Conservation (phyloP, 2,888 invertebrate genomes). For the Lasioglossum pauxillum region DNA sequence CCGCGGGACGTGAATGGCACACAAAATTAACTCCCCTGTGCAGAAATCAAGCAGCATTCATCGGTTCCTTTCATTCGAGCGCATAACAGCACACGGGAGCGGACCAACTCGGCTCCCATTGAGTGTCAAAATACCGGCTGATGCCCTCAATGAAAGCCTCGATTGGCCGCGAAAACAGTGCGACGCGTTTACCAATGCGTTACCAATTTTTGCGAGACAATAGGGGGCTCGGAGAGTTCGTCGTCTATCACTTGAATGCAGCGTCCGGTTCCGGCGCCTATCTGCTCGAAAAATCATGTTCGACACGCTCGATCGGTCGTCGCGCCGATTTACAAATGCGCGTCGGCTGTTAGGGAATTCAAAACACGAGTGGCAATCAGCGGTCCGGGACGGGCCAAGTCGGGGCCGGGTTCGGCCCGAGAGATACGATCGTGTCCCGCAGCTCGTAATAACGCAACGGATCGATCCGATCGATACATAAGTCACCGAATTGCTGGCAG, state of each 20-base stretch:
- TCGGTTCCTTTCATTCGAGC: background rate
- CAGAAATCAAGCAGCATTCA: conserved; percentile 1
- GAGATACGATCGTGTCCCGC: background rate
- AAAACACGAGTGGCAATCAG: conserved; percentile 6
- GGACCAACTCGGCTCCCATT: background rate
- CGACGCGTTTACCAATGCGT: background rate
- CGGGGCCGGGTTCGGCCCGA: background rate
- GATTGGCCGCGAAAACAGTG: background rate
- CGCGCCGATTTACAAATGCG: conserved; percentile 2
- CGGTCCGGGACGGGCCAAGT: background rate
- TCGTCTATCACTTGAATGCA: background rate
- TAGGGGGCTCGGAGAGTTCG: background rate
- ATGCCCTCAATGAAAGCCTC: background rate
- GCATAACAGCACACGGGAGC: background rate
- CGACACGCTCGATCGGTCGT: background rate
- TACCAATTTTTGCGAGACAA: background rate
- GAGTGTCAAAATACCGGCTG: background rate
- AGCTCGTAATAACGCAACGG: conserved; percentile 34
- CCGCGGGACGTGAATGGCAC: background rate
- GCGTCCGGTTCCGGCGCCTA: background rate
- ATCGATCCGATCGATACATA: conserved; percentile 44
- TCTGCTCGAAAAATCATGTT: conserved; percentile 7
- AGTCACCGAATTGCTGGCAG: conserved; percentile 40
- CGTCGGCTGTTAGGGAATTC: conserved; percentile 4
- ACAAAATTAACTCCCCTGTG: background rate